These are phyloP conservation scores for Syngnathus acus DNA, from an alignment of 2,797 vertebrate genomes.

Conservation along the genomic window DNA sequence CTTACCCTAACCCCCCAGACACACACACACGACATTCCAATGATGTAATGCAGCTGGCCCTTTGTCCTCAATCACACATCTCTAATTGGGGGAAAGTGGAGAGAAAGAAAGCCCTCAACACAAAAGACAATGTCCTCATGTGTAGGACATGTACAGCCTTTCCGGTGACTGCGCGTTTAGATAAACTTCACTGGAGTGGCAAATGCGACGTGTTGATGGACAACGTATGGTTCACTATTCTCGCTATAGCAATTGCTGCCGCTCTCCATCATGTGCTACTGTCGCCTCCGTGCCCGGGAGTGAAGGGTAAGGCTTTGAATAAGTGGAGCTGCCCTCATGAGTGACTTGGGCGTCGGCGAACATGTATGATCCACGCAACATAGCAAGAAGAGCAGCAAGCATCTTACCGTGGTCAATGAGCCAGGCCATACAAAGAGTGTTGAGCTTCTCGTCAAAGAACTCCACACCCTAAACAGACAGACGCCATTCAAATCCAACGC, in stretches of 20 bases:
- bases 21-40: constrained; percentile 53
- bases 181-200: neutral
- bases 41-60: constrained; percentile 67
- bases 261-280: too few species aligned
- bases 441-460: constrained; percentile 91
- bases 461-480: constrained; percentile 78
- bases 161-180: neutral
- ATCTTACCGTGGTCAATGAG: constrained; percentile 86
- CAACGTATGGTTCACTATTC: neutral
- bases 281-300: too few species aligned
- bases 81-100: constrained; percentile 46
- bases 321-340: too few species aligned
- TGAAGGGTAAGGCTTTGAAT: too few species aligned
- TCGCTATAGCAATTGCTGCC: too few species aligned
- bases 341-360: too few species aligned
- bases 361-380: neutral
- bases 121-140: constrained; percentile 3
- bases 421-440: constrained; percentile 92
- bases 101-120: constrained; percentile 23
- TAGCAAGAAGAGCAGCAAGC: neutral
- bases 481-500: neutral
- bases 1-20: constrained; percentile 3
- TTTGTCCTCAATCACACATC: constrained; percentile 50
- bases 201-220: neutral
- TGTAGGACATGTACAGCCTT: neutral